These are phyloP conservation scores for Caloenas nicobarica DNA, from an alignment of 2,113 vertebrate species.

Conservation along the genomic window DNA sequence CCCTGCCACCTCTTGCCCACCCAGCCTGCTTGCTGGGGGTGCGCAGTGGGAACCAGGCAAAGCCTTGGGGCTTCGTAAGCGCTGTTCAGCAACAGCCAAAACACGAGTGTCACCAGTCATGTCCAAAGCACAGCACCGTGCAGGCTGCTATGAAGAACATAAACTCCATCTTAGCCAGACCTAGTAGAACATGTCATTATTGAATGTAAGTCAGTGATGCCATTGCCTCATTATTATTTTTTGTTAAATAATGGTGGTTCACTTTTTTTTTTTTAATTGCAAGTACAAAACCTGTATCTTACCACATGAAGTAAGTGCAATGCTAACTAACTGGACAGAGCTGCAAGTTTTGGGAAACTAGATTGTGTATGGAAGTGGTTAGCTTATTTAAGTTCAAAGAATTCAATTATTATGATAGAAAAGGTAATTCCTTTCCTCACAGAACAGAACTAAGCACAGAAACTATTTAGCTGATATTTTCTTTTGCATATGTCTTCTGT, in stretches of 20 bases:
- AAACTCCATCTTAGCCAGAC: not conserved
- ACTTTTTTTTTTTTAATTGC: not conserved
- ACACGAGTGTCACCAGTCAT: not conserved
- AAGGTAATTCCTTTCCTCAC: not conserved
- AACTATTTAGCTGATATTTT: not conserved
- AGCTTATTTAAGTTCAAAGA: not conserved
- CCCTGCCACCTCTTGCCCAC: not conserved
- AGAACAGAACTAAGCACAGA: not conserved
- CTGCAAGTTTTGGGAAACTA: not conserved
- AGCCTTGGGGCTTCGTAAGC: not conserved
- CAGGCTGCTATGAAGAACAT: not conserved
- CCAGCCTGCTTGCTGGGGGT: not conserved
- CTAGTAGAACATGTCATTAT: not conserved
- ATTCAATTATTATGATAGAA: conserved; percentile 2
- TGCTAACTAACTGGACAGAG: not conserved
- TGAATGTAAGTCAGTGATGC: not conserved
- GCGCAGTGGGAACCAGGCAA: not conserved
- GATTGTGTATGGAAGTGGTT: not conserved
- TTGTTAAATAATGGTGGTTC: not conserved
- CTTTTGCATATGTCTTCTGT: not conserved
- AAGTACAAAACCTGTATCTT: not conserved
- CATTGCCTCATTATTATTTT: not conserved
- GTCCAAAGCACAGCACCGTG: not conserved
- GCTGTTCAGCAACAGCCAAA: not conserved
- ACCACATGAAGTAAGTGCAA: not conserved